Base-by-base conservation (phyloP, 2,113 vertebrate genomes). In the Rhegmatorhina hoffmannsi region DNA sequence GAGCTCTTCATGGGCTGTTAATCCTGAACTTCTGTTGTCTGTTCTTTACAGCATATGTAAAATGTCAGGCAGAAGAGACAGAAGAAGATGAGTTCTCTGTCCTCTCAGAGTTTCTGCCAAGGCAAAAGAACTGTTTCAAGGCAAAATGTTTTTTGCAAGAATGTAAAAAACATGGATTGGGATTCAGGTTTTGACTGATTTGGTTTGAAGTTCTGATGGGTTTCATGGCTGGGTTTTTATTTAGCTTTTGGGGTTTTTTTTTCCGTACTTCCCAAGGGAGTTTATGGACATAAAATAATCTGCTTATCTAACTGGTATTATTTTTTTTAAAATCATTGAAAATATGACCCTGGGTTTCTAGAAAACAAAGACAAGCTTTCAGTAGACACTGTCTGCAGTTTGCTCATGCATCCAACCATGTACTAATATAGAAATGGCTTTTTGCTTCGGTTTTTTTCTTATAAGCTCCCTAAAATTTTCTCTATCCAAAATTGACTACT, bases 1-100 rank as follows among this genome's bases (percentile, higher is more conserved):
- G 58, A 83, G 31, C 33, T 34, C 29, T 83, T 84, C 49, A 47
- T 11, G 62, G 46, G 5, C 25, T 79, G 55, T 91, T 92, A 63
- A 84, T 63, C 75, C 56, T 59, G 44, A 84, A 59, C 25, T 84
- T 86, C 34, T 84, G 5, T 66, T 76, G n/a, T 28, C 29, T 70
- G 0, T 69, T 83, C 62, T 87, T 36, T 70, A 84, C 56, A 66
- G 14, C 7, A 3, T 52, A 33, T 0, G 0, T 21, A 62, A 82
- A 78, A 92, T 25, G 7, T 66, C 55, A 92, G 63, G 23, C 33
- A 38, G 52, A 72, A 34, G 31, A 90, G 23, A n/a, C 11, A 50
- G 33, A 92, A 33, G 6, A 69, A 89, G 26, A 18, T 56, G 33
- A 4, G 8, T 36, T 74, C 24, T 59, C n/a, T 78, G 24, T 63